phyloP scores from a whole-genome alignment of 2,797 vertebrate genomes.

The Gallinago solitaria region DNA sequence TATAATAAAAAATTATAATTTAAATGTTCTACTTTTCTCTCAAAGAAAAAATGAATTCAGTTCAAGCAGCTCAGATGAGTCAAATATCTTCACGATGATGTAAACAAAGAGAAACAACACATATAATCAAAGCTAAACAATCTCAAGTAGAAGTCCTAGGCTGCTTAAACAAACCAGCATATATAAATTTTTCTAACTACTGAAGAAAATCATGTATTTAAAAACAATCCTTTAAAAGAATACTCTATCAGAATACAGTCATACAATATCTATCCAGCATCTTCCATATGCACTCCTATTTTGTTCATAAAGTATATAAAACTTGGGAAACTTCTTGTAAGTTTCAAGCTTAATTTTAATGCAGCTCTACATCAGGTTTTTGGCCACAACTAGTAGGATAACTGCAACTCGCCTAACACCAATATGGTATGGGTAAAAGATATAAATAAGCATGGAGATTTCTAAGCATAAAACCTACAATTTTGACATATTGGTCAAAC shows the following conservation, averaged over 20 bases:
- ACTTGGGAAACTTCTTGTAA: neutral
- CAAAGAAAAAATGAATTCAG: neutral
- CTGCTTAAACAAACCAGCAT: neutral
- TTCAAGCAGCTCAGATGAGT: constrained; percentile 6
- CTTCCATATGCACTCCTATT: neutral
- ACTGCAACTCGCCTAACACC: neutral
- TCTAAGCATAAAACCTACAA: neutral
- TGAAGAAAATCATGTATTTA: neutral
- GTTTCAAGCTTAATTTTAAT: neutral
- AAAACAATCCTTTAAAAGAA: neutral
- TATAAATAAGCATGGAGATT: neutral
- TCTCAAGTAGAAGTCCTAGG: neutral
- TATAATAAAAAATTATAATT: constrained; percentile 50
- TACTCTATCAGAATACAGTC: neutral
- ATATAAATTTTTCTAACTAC: neutral
- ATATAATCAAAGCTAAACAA: constrained; percentile 7
- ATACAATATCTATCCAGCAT: neutral
- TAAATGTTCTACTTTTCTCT: constrained; percentile 42
- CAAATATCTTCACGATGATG: constrained; percentile 23
- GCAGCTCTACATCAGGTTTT: neutral
- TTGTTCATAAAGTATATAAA: neutral
- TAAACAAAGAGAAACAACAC: constrained; percentile 1
- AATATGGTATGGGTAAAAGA: neutral
- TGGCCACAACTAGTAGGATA: neutral
- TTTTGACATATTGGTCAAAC: neutral